Evolutionary conservation across 2,888 invertebrate species (phyloP), one percentile per base, ranked within the genome.

Genomic region (Bombylius major): DNA sequence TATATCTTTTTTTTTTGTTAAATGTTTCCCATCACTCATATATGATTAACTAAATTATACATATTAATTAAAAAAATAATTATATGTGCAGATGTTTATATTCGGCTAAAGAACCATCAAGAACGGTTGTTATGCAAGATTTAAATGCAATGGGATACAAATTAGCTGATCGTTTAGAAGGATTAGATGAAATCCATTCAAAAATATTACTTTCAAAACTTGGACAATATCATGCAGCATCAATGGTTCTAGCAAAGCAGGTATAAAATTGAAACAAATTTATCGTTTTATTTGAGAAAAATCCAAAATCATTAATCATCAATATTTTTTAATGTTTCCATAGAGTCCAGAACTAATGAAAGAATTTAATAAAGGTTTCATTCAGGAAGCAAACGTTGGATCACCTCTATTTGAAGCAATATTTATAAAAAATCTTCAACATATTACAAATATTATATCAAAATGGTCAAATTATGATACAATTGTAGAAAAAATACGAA

Each of bases 221-320:
- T 58, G 80, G 76, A 4, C 73, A 71, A 60, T 77, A 78, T 61
- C 81, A 81, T 64, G 81, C 78, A 2, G 68, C 73, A 8, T 79
- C 80, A 0, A 73, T 79, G 53, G 75, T 75, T 45, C 62, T 78
- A 50, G 73, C 70, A 33, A 71, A 76, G 63, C 73, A 77, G 70
- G 80, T 79, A 67, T 64, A 58, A 55, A 12, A 32, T 31, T 6
- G 5, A 36, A 34, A 11, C n/a, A 34, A 50, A 13, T 9, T 34
- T 8, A 36, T 36, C 36, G 36, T 36, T 36, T 36, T 1, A 8
- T 9, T 8, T 36, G 36, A 36, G 4, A 36, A 36, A 4, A 36
- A n/a, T n/a, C n/a, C n/a, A n/a, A 36, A 36, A 9, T 36, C 36
- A 36, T 42, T 42, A 11, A 11, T 5, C 12, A 4, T 42, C 8